Base-by-base conservation (phyloP, 2,888 invertebrate species). In the Acanthosepion lycidas region DNA sequence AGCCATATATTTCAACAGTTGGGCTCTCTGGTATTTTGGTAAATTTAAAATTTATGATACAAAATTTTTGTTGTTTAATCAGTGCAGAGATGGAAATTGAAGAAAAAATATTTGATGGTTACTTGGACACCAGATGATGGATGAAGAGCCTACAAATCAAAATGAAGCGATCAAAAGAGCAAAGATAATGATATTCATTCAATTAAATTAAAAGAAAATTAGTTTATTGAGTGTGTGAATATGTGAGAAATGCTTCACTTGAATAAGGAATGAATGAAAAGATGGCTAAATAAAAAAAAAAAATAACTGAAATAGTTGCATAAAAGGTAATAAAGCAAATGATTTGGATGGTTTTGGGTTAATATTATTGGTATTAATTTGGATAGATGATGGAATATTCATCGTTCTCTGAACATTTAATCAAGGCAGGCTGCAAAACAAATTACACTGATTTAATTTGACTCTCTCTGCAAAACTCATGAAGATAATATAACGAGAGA, bases 401-500 rank as follows among this genome's bases (percentile, higher is more conserved):
- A 78, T 78, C 78, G 28, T 78, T 78, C n/a, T 78, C n/a, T 15
- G n/a, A 78, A 78, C 78, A 78, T 78, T 78, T n/a, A n/a, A 78
- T 78, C 28, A 78, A 78, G 78, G 78, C 78, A 78, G 28, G 12
- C n/a, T 3, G 28, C 28, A 78, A 78, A n/a, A 78, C 78, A 78
- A 78, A 78, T 78, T 78, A 78, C 78, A 78, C 78, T 78, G 78
- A 78, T 78, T n/a, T n/a, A n/a, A 78, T 78, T 78, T n/a, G n/a
- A 78, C 78, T 78, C n/a, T 3, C 20, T 6, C 20, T 2, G 20
- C 23, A 59, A 1, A 4, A 55, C 55, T 20, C 20, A 55, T 55
- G 20, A 23, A 59, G 20, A 59, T 59, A 55, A 78, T 78, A 78
- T 78, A 64, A 6, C 26, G 6, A 64, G 26, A 78, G 28, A 78